Conservation (phyloP, 2,888 invertebrate genomes). For the Tolmerus cingulatus region DNA sequence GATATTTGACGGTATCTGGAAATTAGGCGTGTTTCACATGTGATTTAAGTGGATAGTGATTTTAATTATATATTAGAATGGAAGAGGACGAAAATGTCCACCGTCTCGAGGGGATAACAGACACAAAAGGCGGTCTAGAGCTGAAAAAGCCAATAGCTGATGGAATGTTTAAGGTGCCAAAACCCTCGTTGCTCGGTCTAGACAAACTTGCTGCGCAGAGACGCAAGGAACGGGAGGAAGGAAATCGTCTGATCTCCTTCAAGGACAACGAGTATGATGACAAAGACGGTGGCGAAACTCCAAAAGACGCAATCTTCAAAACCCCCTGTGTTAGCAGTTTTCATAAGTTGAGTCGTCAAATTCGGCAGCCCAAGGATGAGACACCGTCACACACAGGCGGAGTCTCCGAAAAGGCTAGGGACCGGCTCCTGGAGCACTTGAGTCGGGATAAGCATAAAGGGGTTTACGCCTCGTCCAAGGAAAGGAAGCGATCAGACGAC, state of each 20-base stretch:
- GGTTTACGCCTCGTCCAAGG: conserved; percentile 74
- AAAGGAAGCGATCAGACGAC: conserved; percentile 64
- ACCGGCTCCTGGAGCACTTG: conserved; percentile 74
- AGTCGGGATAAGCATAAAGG: conserved; percentile 71
- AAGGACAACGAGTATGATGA: conserved; percentile 66
- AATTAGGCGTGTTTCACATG: neutral
- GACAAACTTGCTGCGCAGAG: conserved; percentile 85
- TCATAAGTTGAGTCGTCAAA: conserved; percentile 68
- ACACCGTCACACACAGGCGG: conserved; percentile 96
- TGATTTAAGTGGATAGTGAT: neutral
- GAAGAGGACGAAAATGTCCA: conserved; percentile 65
- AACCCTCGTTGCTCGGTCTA: conserved; percentile 79
- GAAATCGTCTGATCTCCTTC: conserved; percentile 73
- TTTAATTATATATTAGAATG: conserved; percentile 24
- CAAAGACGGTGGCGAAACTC: conserved; percentile 53
- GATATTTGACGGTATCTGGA: neutral
- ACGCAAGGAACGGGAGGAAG: conserved; percentile 69
- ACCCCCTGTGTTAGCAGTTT: conserved; percentile 59
- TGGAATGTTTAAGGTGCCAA: conserved; percentile 75
- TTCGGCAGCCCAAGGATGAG: conserved; percentile 82
- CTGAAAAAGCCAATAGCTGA: conserved; percentile 70
- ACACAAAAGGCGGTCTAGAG: conserved; percentile 74
- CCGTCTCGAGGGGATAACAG: conserved; percentile 74
- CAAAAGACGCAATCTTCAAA: conserved; percentile 58
- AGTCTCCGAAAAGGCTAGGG: conserved; percentile 73